phyloP scores from a whole-genome alignment of 1,140 invertebrate species.

The Drosophila carrolli region DNA sequence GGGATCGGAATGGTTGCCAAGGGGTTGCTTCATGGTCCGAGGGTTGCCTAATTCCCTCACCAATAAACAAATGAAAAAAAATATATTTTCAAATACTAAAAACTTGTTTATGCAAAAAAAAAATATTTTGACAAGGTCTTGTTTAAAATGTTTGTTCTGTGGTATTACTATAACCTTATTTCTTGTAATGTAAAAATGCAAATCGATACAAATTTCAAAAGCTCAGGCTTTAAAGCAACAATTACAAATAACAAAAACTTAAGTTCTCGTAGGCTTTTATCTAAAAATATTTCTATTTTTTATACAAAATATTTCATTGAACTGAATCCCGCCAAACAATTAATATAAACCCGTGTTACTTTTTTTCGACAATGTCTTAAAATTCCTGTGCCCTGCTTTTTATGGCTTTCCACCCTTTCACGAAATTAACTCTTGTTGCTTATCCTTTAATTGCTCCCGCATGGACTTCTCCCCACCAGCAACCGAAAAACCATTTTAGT shows the following conservation, averaged over 20 bases:
- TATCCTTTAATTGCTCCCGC: slow-evolving; percentile 3
- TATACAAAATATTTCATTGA: no score
- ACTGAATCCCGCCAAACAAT: no score
- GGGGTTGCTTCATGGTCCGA: slow-evolving; percentile 20
- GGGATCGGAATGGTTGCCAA: slow-evolving; percentile 28
- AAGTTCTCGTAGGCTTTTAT: no score
- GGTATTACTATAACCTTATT: no score
- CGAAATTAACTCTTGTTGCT: slow-evolving; percentile 15
- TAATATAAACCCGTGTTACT: no score
- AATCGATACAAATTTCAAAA: no score
- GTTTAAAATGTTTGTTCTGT: no score
- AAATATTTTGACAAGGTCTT: slow-evolving; percentile 19
- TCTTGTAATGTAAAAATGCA: no score
- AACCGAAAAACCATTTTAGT: no score
- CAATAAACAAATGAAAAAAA: slow-evolving; percentile 35
- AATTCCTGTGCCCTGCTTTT: slow-evolving; percentile 28
- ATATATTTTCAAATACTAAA: slow-evolving; percentile 6
- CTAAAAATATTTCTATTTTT: not conserved
- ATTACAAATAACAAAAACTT: no score
- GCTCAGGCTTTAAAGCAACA: no score
- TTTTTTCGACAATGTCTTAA: not conserved
- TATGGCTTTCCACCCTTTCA: not conserved
- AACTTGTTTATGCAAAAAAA: slow-evolving; percentile 27
- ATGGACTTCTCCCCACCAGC: no score
- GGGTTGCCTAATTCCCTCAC: slow-evolving; percentile 9